Conservation (phyloP, 2,888 invertebrate species). For the Cephonodes hylas region DNA sequence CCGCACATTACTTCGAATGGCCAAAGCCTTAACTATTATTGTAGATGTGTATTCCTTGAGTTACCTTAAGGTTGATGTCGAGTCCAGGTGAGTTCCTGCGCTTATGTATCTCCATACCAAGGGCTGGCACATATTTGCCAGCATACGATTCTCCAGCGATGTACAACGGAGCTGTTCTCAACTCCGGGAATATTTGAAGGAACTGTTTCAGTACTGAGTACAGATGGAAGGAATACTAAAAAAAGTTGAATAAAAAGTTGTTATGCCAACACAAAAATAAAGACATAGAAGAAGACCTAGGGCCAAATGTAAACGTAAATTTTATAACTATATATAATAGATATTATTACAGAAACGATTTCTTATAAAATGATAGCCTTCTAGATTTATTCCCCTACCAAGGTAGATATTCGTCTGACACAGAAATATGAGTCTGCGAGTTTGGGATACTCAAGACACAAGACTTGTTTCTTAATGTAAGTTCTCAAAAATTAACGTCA, state of each 20-base stretch:
- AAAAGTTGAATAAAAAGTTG: not conserved
- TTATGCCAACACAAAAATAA: not conserved
- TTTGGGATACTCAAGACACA: too few species aligned
- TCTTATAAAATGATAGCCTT: too few species aligned
- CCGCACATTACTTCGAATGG: not conserved
- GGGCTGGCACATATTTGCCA: constrained; percentile 81
- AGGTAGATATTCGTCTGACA: too few species aligned
- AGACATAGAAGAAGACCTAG: not conserved
- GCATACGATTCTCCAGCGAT: constrained; percentile 85
- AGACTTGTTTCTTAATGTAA: too few species aligned
- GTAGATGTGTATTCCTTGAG: not conserved
- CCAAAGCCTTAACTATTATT: not conserved
- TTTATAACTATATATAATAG: too few species aligned
- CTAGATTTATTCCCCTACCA: too few species aligned
- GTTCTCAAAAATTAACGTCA: too few species aligned
- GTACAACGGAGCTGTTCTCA: constrained; percentile 80
- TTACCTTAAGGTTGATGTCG: constrained; percentile 70
- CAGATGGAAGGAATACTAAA: constrained; percentile 77
- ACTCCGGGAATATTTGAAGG: constrained; percentile 81
- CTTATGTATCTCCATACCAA: constrained; percentile 79
- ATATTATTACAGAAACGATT: too few species aligned
- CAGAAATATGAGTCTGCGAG: too few species aligned
- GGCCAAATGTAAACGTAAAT: too few species aligned
- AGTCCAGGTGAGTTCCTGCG: constrained; percentile 44
- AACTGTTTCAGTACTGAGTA: constrained; percentile 82